Conservation (phyloP, 2,113 vertebrate genomes). For the Thinocorus orbignyianus region DNA sequence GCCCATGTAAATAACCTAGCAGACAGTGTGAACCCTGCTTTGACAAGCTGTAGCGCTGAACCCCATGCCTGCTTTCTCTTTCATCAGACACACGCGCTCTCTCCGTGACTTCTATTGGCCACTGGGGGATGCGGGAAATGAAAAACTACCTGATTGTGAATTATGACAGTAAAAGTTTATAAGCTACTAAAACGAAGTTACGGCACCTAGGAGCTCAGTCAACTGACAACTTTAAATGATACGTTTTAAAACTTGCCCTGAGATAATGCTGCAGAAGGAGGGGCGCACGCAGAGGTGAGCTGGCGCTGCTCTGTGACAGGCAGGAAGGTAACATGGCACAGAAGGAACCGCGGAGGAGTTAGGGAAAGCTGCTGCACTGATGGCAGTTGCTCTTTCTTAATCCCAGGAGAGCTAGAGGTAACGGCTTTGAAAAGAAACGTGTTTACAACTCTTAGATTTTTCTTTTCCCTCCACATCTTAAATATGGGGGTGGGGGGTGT, state of each 20-base stretch:
- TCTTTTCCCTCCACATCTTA: too few species aligned
- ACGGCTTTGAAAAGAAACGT: not conserved
- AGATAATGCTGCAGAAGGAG: not conserved
- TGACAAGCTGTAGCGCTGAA: not conserved
- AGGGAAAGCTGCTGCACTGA: not conserved
- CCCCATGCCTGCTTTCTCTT: not conserved
- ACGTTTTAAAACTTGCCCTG: constrained; percentile 57
- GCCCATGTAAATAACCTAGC: not conserved
- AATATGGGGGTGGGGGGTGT: too few species aligned
- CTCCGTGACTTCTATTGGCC: constrained; percentile 28
- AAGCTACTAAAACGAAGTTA: constrained; percentile 78
- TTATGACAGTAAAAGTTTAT: constrained; percentile 79
- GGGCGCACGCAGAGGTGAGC: not conserved
- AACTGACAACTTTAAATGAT: constrained; percentile 60
- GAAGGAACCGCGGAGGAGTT: not conserved
- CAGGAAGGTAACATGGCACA: not conserved
- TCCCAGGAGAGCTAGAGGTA: not conserved
- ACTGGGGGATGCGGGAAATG: constrained; percentile 53
- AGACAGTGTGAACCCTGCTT: not conserved
- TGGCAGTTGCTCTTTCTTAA: not conserved
- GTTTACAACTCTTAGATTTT: not conserved
- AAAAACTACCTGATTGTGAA: constrained; percentile 72
- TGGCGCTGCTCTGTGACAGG: not conserved
- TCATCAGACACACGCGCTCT: not conserved
- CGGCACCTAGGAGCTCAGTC: constrained; percentile 72